Evolutionary conservation across 35 echinoderm and acorn worm genomes (phyloP), one percentile per base, ranked within the genome.

Genomic region (Eucidaris tribuloides): DNA sequence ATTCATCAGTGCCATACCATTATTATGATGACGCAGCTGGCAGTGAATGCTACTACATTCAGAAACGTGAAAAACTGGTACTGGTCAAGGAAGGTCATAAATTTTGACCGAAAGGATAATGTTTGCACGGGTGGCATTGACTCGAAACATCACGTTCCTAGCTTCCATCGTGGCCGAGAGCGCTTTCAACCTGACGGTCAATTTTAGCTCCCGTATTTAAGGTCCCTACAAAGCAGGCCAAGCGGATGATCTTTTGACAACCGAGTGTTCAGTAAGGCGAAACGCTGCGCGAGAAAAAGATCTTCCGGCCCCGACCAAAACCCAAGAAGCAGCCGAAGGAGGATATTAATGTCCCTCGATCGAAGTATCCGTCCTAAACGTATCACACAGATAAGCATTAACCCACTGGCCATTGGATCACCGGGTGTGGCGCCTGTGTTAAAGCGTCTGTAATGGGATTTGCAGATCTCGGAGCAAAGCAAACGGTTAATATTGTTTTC

Each of bases 51-150:
- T 56, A 48, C 17, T 93, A 93, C 70, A 82, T 64, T 70, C 42
- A 57, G 1, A 42, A 66, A 3, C 57, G 85, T 18, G 91, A 93
- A 65, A 83, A 65, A 41, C 83, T 46, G n/a, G n/a, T n/a, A n/a
- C n/a, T n/a, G 42, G 77, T 88, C 30, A 84, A 45, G 5, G 81
- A 65, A 3, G 91, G 85, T 42, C 91, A 93, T 49, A 88, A 87
- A 62, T 93, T 93, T 45, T 93, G 42, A 88, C 91, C 0, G 91
- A 93, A 43, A 93, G 80, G 36, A 66, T 70, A 4, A 29, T 85
- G 1, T 87, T 86, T 60, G 91, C 84, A 13, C 76, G 58, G 31
- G 88, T 85, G 91, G 85, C 91, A 45, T 48, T 68, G 19, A 41
- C 36, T 15, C 62, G 62, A 44, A 84, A 93, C 45, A 52, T 87